Percentiles rank a stretch among this genome's conserved stretches.
These are phyloP conservation scores for Zeugodacus cucurbitae DNA, from an alignment of 1,140 invertebrate genomes.

Conservation along the genomic window DNA sequence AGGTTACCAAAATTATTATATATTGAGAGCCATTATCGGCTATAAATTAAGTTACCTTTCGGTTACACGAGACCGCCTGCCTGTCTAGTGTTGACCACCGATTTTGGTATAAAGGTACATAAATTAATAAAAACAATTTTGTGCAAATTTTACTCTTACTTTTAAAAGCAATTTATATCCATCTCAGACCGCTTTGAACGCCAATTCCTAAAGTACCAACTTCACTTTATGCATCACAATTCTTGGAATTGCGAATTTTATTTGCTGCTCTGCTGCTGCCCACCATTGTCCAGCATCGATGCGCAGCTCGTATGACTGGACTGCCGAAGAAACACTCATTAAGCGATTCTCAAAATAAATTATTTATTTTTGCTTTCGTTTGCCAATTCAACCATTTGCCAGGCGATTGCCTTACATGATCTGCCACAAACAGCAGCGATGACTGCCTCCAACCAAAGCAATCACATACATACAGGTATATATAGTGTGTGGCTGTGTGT, in stretches of 20 bases:
- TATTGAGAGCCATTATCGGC: no score
- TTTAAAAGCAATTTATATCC: background rate
- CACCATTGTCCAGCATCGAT: background rate
- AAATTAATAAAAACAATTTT: background rate
- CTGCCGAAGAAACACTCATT: background rate
- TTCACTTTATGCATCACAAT: background rate
- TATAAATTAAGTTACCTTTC: no score
- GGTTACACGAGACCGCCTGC: no score
- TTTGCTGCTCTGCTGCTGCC: background rate
- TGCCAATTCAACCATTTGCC: background rate
- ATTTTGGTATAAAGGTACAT: background rate
- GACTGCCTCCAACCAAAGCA: background rate
- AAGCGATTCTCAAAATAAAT: constrained; percentile 21
- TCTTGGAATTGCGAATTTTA: background rate
- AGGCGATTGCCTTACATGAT: background rate
- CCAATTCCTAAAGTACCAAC: background rate
- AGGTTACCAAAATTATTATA: no score
- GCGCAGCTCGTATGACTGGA: background rate
- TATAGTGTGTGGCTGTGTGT: no score
- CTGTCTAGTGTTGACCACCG: no score
- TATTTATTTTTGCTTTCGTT: background rate
- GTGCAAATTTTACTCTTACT: background rate
- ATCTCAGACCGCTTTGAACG: background rate
- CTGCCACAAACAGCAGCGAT: background rate
- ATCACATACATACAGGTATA: no score